phyloP scores from a whole-genome alignment of 2,797 vertebrate genomes.

The Aythya fuligula region DNA sequence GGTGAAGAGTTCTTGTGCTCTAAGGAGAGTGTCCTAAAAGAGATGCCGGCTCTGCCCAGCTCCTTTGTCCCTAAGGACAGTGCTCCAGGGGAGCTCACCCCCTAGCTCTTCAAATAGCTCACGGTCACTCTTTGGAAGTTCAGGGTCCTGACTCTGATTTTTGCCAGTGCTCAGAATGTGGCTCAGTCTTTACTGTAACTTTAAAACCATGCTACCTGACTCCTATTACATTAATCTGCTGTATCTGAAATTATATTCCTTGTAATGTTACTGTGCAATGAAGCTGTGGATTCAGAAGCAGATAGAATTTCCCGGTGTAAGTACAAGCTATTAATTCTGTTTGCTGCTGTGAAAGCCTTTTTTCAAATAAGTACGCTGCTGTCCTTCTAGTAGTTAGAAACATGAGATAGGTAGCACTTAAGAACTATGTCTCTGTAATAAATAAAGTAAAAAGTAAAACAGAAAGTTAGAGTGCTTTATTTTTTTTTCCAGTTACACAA shows the following conservation, averaged over 20 bases:
- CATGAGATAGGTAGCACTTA: no score
- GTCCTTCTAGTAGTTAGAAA: not conserved
- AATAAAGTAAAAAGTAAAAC: not conserved
- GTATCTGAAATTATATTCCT: not conserved
- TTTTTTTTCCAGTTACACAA: not conserved
- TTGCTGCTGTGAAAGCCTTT: not conserved
- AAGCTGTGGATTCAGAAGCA: not conserved
- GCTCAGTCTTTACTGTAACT: not conserved
- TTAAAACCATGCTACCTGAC: not conserved
- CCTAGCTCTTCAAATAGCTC: no score
- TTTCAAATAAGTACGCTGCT: not conserved
- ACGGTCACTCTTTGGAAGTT: no score
- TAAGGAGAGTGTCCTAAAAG: no score
- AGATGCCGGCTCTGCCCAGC: no score
- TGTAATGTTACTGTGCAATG: not conserved
- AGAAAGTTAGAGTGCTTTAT: not conserved
- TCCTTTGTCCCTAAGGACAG: no score
- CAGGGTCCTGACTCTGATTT: no score
- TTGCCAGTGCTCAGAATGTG: not conserved
- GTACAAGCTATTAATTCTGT: not conserved
- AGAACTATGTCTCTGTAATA: not conserved
- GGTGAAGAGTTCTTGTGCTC: no score
- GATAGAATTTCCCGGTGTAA: not conserved
- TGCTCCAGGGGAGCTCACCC: no score
- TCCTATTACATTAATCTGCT: not conserved